phyloP scores from a whole-genome alignment of 2,113 vertebrate species.

The Caloenas nicobarica region DNA sequence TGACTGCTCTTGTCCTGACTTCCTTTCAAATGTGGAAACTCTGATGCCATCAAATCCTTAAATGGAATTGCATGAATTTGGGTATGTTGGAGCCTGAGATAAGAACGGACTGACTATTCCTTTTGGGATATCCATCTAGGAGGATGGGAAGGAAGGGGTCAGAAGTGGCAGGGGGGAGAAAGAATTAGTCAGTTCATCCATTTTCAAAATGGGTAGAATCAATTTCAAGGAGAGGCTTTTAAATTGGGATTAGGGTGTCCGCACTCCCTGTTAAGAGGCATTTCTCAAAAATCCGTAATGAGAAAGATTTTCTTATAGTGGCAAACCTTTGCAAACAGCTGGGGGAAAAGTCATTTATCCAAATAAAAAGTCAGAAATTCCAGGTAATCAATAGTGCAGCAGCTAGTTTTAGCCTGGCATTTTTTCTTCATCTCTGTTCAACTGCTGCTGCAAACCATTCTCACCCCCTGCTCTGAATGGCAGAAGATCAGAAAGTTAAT shows the following conservation, averaged over 20 bases:
- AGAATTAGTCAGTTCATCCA: background rate
- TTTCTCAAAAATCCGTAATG: background rate
- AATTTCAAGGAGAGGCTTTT: background rate
- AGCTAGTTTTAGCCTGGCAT: background rate
- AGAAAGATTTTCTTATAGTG: background rate
- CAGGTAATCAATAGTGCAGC: background rate
- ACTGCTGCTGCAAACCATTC: background rate
- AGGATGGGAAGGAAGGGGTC: background rate
- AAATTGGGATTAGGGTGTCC: background rate
- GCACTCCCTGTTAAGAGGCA: background rate
- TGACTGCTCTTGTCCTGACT: background rate
- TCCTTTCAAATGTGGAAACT: background rate
- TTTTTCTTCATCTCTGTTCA: background rate
- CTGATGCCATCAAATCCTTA: background rate
- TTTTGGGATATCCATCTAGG: background rate
- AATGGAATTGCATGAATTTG: background rate
- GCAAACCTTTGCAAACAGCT: background rate
- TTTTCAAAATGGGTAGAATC: background rate
- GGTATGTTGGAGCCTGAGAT: background rate
- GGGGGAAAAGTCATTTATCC: background rate
- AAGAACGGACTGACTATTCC: background rate
- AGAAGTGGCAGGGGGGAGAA: too few species aligned
- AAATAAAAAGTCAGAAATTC: background rate
- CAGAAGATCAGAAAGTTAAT: background rate
- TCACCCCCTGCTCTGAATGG: background rate